Conservation (phyloP, 2,888 invertebrate species). For the Rhopalosiphum nymphaeae region DNA sequence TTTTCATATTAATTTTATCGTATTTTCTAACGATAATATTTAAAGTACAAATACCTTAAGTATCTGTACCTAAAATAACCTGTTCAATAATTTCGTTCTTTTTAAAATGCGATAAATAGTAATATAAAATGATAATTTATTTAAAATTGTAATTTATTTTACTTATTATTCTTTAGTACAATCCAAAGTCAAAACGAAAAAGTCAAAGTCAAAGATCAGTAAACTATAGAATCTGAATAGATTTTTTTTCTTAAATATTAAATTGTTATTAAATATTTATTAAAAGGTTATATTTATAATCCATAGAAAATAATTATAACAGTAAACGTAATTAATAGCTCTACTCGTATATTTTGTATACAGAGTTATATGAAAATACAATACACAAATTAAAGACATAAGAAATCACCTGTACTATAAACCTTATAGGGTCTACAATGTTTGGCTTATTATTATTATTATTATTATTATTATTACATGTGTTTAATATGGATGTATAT, state of each 20-base stretch:
- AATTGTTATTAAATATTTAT: background rate
- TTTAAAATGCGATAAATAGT: background rate
- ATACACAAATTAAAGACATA: background rate
- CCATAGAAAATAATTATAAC: background rate
- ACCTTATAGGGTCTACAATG: background rate
- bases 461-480: background rate
- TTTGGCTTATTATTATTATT: background rate
- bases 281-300: background rate
- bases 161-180: background rate
- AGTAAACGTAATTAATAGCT: background rate
- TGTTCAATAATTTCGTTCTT: background rate
- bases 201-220: background rate
- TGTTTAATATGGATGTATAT: background rate
- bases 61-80: background rate
- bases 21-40: background rate
- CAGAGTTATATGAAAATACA: background rate
- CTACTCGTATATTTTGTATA: background rate
- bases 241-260: background rate
- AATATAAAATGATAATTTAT: background rate
- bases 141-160: background rate
- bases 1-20: background rate
- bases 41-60: background rate
- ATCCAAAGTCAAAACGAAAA: background rate
- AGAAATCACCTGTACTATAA: background rate
- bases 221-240: background rate